These are phyloP conservation scores for Thalassophryne amazonica DNA, from an alignment of 2,797 vertebrate species.

Conservation along the genomic window DNA sequence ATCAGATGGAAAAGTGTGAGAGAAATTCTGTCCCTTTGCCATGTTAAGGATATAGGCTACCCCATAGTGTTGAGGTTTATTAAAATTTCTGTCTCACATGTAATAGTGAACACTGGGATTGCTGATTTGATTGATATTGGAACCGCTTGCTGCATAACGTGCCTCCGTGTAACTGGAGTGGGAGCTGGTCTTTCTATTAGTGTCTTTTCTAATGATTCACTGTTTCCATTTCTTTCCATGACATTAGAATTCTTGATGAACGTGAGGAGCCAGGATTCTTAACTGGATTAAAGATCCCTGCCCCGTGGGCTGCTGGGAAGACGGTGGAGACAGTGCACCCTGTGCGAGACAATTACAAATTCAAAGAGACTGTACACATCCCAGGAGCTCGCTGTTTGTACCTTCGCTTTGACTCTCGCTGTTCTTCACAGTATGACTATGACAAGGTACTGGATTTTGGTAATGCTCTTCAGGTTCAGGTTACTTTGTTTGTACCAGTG, in stretches of 20 bases:
- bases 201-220: neutral
- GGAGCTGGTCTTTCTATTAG: neutral
- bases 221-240: neutral
- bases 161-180: neutral
- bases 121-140: neutral
- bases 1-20: too few relatives aligned
- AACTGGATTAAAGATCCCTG: slow-evolving; percentile 96
- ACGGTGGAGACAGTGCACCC: slow-evolving; percentile 98
- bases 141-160: neutral
- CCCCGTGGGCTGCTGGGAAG: slow-evolving; percentile 98
- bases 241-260: slow-evolving; percentile 91
- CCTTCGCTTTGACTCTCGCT: slow-evolving; percentile 95
- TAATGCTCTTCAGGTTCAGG: too few relatives aligned
- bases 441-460: slow-evolving; percentile 96
- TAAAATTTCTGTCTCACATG: too few relatives aligned
- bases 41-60: too few relatives aligned
- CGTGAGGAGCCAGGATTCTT: slow-evolving; percentile 96
- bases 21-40: too few relatives aligned
- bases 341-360: slow-evolving; percentile 98
- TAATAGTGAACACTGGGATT: too few relatives aligned
- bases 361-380: slow-evolving; percentile 98
- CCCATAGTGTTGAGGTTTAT: too few relatives aligned
- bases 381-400: slow-evolving; percentile 97
- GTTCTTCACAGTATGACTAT: slow-evolving; percentile 98
- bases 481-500: too few relatives aligned